Percentiles rank a stretch among this genome's conserved stretches.
phyloP scores from a whole-genome alignment of 2,797 vertebrate genomes.

The Nyctalus aviator region DNA sequence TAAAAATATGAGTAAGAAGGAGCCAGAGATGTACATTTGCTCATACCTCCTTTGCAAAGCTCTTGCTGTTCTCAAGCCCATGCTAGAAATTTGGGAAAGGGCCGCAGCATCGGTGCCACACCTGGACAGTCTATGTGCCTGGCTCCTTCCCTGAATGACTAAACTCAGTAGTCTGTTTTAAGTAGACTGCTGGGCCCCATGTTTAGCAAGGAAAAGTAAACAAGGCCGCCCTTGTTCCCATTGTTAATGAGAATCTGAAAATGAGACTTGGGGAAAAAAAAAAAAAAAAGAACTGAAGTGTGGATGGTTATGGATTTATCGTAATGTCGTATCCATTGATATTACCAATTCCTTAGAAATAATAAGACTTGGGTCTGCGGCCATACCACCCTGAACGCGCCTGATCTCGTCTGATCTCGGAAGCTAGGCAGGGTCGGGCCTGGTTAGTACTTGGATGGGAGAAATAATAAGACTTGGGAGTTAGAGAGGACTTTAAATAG shows the following conservation, averaged over 20 bases:
- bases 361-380: background rate
- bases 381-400: no score
- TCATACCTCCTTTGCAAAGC: background rate
- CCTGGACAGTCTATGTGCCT: background rate
- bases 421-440: no score
- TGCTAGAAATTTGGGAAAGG: background rate
- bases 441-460: no score
- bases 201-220: background rate
- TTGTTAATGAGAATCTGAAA: background rate
- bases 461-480: background rate
- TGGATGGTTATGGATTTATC: background rate
- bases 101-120: rapidly evolving
- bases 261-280: background rate
- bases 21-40: background rate
- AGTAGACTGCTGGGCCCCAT: background rate
- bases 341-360: background rate
- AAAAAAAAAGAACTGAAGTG: background rate
- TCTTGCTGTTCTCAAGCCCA: background rate
- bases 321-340: background rate
- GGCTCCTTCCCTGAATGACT: background rate
- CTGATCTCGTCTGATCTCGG: no score
- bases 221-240: background rate
- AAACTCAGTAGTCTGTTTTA: background rate
- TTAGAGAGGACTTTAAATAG: background rate
- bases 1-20: background rate